A percentile compares a stretch with the other conserved stretches of the same genome.
Evolutionary conservation across 2,113 vertebrate genomes (phyloP).

Genomic region (Albula goreensis): DNA sequence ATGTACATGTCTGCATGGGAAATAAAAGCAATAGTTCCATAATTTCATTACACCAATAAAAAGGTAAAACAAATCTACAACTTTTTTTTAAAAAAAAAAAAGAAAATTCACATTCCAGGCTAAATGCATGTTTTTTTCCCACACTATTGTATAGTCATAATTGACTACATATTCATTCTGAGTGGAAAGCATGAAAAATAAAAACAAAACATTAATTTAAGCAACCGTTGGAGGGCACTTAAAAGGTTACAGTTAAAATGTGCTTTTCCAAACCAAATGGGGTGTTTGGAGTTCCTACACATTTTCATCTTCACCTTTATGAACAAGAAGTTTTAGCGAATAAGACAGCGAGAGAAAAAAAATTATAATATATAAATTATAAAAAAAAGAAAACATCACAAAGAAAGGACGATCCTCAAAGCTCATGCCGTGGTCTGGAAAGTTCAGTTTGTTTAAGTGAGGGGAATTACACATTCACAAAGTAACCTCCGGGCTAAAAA

Average conservation of each 20-base stretch:
- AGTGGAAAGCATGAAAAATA: too few species aligned
- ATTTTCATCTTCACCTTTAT: neutral
- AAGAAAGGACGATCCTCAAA: slow-evolving; percentile 24
- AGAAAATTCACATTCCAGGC: too few species aligned
- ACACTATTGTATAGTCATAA: too few species aligned
- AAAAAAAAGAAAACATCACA: neutral
- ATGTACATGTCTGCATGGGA: neutral
- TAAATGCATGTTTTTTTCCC: too few species aligned
- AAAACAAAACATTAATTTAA: neutral
- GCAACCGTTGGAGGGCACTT: neutral
- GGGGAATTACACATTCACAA: slow-evolving; percentile 41
- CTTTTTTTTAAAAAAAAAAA: too few species aligned
- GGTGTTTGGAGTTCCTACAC: neutral
- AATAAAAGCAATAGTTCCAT: neutral
- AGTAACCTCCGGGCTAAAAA: slow-evolving; percentile 31
- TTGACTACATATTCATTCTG: too few species aligned
- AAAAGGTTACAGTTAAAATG: neutral
- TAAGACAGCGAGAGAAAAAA: neutral
- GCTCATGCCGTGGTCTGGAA: slow-evolving; percentile 27
- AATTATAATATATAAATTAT: too few species aligned
- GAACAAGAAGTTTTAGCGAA: neutral
- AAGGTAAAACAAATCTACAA: too few species aligned
- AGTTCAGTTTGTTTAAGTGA: slow-evolving; percentile 19
- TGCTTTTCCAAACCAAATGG: neutral
- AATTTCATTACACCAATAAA: too few species aligned